Conservation (phyloP, 1,140 invertebrate species). For the Ips nitidus region DNA sequence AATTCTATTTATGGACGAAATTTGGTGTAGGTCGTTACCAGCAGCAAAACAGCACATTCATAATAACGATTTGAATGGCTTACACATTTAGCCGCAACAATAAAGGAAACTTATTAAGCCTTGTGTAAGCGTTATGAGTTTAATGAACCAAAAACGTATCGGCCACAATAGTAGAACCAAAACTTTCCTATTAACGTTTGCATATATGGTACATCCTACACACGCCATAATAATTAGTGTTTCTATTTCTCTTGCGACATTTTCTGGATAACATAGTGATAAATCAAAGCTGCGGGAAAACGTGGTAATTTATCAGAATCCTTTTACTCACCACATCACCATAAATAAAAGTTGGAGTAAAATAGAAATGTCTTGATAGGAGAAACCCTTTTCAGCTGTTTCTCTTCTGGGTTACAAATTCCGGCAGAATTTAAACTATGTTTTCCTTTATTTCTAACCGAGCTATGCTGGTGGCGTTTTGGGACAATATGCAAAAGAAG, state of each 20-base stretch:
- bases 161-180: not conserved
- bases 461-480: not conserved
- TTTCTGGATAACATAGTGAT: not conserved
- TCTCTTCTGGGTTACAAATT: conserved; percentile 13
- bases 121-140: not conserved
- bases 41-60: too few species aligned
- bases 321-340: conserved; percentile 12
- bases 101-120: not conserved
- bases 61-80: not conserved
- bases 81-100: not conserved
- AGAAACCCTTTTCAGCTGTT: conserved; percentile 13
- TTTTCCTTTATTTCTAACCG: not conserved
- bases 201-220: too few species aligned
- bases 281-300: conserved; percentile 15
- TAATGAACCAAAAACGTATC: not conserved
- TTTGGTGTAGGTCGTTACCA: too few species aligned
- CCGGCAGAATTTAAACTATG: not conserved
- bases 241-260: not conserved
- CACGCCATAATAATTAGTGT: too few species aligned
- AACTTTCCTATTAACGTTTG: not conserved
- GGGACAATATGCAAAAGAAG: conserved; percentile 4
- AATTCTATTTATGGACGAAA: too few species aligned
- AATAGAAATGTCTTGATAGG: conserved; percentile 20
- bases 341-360: conserved; percentile 13
- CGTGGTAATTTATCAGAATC: conserved; percentile 16